Evolutionary conservation across 2,888 invertebrate species (phyloP).

Genomic region (Suillia variegata): DNA sequence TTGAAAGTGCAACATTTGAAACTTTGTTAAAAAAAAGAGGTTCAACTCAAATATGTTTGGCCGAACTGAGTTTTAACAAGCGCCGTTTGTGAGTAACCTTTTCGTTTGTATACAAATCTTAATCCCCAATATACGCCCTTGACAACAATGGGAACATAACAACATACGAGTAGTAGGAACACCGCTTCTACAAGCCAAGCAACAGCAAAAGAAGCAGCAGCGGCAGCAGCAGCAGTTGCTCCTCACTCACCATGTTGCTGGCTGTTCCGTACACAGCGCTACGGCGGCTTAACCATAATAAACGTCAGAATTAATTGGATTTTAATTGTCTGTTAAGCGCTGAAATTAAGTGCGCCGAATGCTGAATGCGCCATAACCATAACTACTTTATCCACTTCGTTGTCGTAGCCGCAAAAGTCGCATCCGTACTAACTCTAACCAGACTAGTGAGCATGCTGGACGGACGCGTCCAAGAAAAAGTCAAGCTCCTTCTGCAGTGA

Average conservation of each 20-base stretch:
- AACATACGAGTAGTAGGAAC: slow-evolving; percentile 19
- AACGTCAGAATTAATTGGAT: slow-evolving; percentile 62
- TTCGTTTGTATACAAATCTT: too few species aligned
- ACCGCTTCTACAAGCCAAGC: not conserved
- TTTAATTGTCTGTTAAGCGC: slow-evolving; percentile 61
- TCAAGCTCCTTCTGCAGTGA: too few species aligned
- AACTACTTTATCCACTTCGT: slow-evolving; percentile 10
- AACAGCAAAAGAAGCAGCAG: slow-evolving; percentile 2
- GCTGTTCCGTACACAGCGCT: not conserved
- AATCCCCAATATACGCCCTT: too few species aligned
- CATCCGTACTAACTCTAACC: too few species aligned
- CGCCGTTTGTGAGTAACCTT: too few species aligned
- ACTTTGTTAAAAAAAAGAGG: too few species aligned
- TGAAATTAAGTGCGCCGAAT: slow-evolving; percentile 47
- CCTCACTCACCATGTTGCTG: too few species aligned
- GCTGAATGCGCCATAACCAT: slow-evolving; percentile 31
- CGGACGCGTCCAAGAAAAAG: not conserved
- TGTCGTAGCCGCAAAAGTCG: not conserved
- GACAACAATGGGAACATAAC: slow-evolving; percentile 11
- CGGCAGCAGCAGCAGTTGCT: too few species aligned
- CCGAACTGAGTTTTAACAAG: too few species aligned
- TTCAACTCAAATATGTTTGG: too few species aligned
- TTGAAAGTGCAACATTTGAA: too few species aligned
- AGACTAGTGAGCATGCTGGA: not conserved
- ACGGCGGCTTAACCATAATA: slow-evolving; percentile 59